Base-by-base conservation (phyloP, 2,888 invertebrate species). In the Hemicrepidius hirtus region DNA sequence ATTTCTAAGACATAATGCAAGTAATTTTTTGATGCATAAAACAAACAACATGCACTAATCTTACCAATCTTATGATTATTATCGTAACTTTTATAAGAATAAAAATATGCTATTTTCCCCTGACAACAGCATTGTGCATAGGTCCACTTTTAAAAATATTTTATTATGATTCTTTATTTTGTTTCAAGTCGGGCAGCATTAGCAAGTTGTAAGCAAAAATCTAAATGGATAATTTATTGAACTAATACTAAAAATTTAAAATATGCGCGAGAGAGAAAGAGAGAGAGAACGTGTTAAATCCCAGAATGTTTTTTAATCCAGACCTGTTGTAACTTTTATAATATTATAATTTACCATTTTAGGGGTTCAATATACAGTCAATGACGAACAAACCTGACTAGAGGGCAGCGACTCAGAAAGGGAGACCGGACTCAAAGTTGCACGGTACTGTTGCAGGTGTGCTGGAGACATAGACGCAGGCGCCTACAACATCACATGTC, bases 401-500 rank as follows among this genome's bases (percentile, higher is more conserved):
- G 92, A 90, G 82, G 94, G 93, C 87, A 94, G 92, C 83, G 93
- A 93, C 89, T 94, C 94, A 82, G 93, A 92, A 82, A 91, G 89
- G 86, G 91, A 90, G 82, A 89, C 88, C 78, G 89, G 89, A 82
- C 88, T 88, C 85, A 88, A 84, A 78, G 89, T 88, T 81, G 90
- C 89, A 85, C 92, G 93, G 87, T 92, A 92, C 88, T 93, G 92
- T 88, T 93, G 93, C 85, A 93, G 91, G 88, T 94, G 95, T 86
- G 95, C 95, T 80, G 95, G 94, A 77, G 95, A 95, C 94, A 95
- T 95, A 85, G 95, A 94, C 86, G 96, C 95, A 82, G 96, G 96
- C 85, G 96, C 96, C 95, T 96, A 90, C 84, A 88, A 87, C 84
- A 85, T 84, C 82, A 84, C 81, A 83, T 77, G 76, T 78, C 80